Base-by-base conservation (phyloP, 2,888 invertebrate genomes). In the Agrochola circellaris region DNA sequence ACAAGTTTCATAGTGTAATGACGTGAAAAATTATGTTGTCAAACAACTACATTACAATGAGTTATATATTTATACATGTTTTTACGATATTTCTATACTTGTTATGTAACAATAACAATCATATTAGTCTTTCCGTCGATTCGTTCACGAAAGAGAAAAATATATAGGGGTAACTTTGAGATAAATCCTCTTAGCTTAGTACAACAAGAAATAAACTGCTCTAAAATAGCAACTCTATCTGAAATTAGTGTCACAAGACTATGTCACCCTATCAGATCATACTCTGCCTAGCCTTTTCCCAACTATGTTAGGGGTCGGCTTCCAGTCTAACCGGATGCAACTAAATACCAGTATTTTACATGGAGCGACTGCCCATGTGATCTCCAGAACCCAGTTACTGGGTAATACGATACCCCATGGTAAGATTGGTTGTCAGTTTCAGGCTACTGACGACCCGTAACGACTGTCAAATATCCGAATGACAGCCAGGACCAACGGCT, bases 11-110 rank as follows among this genome's bases (percentile, higher is more conserved):
- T 65, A 71, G 65, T 82, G 77, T 87, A 84, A 86, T 86, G 80
- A 82, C 74, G 78, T 84, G 81, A 87, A 73, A 87, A 86, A 87
- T 87, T 79, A 71, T 83, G 72, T 81, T 84, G 81, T 87, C 81
- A 81, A 79, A 84, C 69, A 77, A 70, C 60, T 82, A 86, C 67
- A 77, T 77, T 58, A 66, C 34, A 75, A 34, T 42, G 42, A 75
- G 56, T 71, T 75, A 70, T 65, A 74, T 73, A 72, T 73, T 54
- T 83, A 30, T 67, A 54, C 15, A 48, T 17, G 13, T 23, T 60
- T 54, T 76, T 48, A 51, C 60, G 65, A 60, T 60, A 68, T 73
- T 61, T 26, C 51, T 60, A 26, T 62, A 54, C 2, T 64, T 56
- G 13, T 68, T 62, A 62, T 42, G 45, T 38, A 66, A 83, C 38